Percentiles rank a stretch among this genome's conserved stretches.
Evolutionary conservation across 2,113 vertebrate genomes (phyloP).

Genomic region (Leucopsar rothschildi): DNA sequence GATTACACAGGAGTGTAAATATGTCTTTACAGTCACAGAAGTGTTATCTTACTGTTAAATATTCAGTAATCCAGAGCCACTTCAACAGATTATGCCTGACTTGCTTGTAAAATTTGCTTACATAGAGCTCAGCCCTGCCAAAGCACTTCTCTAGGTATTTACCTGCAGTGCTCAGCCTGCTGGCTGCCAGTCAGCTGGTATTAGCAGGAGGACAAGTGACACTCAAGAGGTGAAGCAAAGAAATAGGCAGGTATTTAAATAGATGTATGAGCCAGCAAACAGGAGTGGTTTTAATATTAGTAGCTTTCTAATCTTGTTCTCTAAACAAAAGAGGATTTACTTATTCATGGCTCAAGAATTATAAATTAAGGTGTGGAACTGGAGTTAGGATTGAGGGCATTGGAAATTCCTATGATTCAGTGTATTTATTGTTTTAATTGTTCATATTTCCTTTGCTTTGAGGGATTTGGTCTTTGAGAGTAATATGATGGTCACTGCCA

Average conservation of each 20-base stretch:
- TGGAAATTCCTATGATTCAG: neutral
- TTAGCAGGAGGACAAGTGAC: neutral
- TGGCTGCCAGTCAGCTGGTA: neutral
- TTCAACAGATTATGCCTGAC: neutral
- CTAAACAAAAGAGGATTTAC: neutral
- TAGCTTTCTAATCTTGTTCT: neutral
- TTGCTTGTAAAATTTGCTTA: neutral
- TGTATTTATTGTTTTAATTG: slow-evolving; percentile 56
- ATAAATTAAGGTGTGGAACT: neutral
- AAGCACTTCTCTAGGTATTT: neutral
- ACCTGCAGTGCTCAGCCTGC: neutral
- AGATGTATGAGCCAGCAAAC: neutral
- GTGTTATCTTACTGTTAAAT: neutral
- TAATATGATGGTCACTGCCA: slow-evolving; percentile 18
- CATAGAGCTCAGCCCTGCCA: neutral
- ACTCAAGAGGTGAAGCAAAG: neutral
- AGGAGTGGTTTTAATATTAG: neutral
- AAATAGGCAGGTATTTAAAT: neutral
- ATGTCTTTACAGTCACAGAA: neutral
- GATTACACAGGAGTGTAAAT: neutral
- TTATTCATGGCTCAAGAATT: neutral
- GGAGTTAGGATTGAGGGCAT: neutral
- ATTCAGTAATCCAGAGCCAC: neutral
- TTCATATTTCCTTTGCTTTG: slow-evolving; percentile 49
- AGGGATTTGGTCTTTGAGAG: slow-evolving; percentile 34